Evolutionary conservation across 2,797 vertebrate genomes (phyloP).

Genomic region (Ptychadena robeensis): DNA sequence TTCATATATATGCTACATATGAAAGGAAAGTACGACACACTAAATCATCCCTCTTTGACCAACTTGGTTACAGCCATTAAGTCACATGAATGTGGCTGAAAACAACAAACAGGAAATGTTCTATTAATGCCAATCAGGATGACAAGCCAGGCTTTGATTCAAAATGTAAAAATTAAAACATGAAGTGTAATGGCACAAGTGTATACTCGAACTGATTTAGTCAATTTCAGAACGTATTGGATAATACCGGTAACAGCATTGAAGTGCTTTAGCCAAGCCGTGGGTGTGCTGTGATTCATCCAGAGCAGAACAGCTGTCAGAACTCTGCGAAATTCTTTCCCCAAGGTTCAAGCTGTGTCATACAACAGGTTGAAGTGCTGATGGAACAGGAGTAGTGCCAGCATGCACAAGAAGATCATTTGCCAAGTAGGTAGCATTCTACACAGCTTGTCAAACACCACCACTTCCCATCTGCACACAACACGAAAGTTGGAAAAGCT

Average conservation of each 20-base stretch:
- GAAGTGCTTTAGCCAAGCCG: constrained; percentile 21
- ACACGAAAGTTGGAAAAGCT: constrained; percentile 31
- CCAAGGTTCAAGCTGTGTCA: constrained; percentile 42
- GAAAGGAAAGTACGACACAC: too few relatives aligned
- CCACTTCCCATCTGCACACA: constrained; percentile 32
- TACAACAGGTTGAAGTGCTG: constrained; percentile 45
- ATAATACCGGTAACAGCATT: constrained; percentile 34
- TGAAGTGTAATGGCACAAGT: too few relatives aligned
- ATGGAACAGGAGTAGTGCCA: constrained; percentile 30
- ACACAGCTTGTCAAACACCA: constrained; percentile 2
- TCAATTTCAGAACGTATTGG: constrained; percentile 27
- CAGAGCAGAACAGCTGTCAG: constrained; percentile 37
- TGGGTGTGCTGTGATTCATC: constrained; percentile 46
- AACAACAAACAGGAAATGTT: too few relatives aligned
- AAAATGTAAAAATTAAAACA: too few relatives aligned
- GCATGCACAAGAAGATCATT: constrained; percentile 40
- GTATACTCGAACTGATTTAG: background rate
- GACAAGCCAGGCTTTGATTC: too few relatives aligned
- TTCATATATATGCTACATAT: too few relatives aligned
- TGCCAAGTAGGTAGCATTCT: constrained; percentile 43
- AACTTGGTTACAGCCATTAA: too few relatives aligned
- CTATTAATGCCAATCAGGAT: too few relatives aligned
- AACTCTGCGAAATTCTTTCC: constrained; percentile 28
- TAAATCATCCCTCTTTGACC: too few relatives aligned
- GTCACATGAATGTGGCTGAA: too few relatives aligned